Percentiles rank a stretch among this genome's conserved stretches.
These are phyloP conservation scores for Columbina picui DNA, from an alignment of 2,113 vertebrate species.

Conservation along the genomic window DNA sequence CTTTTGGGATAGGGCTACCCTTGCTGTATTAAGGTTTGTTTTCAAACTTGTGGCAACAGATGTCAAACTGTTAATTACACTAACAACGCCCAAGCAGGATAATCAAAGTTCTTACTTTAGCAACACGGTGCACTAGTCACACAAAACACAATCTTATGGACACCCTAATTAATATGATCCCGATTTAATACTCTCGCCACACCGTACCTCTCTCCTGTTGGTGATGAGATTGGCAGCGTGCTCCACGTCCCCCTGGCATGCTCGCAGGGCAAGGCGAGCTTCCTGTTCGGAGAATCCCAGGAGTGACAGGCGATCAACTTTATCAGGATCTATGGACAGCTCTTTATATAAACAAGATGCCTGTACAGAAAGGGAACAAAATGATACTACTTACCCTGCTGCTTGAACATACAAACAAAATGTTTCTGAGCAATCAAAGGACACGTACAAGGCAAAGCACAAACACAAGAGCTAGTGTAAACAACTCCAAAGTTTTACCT, in stretches of 20 bases:
- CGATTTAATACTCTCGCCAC: neutral
- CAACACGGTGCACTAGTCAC: neutral
- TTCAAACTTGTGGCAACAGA: neutral
- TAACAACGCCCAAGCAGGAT: neutral
- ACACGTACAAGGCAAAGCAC: neutral
- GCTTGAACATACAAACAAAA: neutral
- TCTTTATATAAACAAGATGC: constrained; percentile 82
- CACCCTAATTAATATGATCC: neutral
- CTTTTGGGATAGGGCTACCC: neutral
- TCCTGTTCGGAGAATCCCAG: constrained; percentile 91
- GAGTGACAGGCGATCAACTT: constrained; percentile 83
- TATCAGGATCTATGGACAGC: constrained; percentile 84
- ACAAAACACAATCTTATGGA: neutral
- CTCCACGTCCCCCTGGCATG: constrained; percentile 86
- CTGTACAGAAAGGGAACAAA: constrained; percentile 57
- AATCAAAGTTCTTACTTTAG: neutral
- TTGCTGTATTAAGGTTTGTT: neutral
- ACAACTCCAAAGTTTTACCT: neutral
- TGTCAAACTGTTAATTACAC: neutral
- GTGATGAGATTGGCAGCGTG: constrained; percentile 85
- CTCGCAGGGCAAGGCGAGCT: constrained; percentile 89
- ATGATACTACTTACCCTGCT: neutral
- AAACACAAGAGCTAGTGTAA: neutral
- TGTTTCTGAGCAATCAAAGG: neutral
- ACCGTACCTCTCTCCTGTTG: constrained; percentile 85